phyloP scores from a whole-genome alignment of 2,888 invertebrate genomes.

The Prionchulus punctatus region DNA sequence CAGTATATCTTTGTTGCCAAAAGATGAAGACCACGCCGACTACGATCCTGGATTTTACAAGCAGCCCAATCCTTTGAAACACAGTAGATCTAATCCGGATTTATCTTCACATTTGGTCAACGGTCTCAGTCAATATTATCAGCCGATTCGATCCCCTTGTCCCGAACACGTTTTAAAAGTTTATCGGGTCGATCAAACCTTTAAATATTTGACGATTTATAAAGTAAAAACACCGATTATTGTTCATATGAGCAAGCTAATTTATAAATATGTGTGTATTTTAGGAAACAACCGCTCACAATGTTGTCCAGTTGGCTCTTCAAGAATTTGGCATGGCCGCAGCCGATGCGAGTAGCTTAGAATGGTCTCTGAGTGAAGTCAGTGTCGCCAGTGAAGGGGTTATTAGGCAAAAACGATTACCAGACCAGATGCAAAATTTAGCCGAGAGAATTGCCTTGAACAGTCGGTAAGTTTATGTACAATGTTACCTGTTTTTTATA shows the following conservation, averaged over 20 bases:
- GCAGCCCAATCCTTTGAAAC: constrained; percentile 19
- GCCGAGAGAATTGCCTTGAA: constrained; percentile 75
- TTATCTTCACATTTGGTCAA: constrained; percentile 17
- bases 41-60: not conserved
- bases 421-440: constrained; percentile 82
- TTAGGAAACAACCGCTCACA: constrained; percentile 48
- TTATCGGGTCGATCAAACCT: constrained; percentile 82
- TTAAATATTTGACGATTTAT: constrained; percentile 86
- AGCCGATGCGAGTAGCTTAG: constrained; percentile 19
- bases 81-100: constrained; percentile 33
- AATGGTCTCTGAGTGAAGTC: constrained; percentile 86
- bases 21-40: not conserved
- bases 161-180: constrained; percentile 90
- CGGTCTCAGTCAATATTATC: constrained; percentile 21
- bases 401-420: constrained; percentile 82
- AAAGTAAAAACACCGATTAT: constrained; percentile 45
- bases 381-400: constrained; percentile 72
- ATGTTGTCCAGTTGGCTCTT: constrained; percentile 86
- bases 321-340: constrained; percentile 79
- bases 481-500: too few species aligned
- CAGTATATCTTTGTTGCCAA: not conserved
- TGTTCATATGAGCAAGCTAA: not conserved
- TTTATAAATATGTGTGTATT: constrained; percentile 1
- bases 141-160: constrained; percentile 38
- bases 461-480: constrained; percentile 40